Percentiles rank a stretch among this genome's conserved stretches.
Conservation (phyloP, 2,888 invertebrate species). For the Pheosia gnoma region DNA sequence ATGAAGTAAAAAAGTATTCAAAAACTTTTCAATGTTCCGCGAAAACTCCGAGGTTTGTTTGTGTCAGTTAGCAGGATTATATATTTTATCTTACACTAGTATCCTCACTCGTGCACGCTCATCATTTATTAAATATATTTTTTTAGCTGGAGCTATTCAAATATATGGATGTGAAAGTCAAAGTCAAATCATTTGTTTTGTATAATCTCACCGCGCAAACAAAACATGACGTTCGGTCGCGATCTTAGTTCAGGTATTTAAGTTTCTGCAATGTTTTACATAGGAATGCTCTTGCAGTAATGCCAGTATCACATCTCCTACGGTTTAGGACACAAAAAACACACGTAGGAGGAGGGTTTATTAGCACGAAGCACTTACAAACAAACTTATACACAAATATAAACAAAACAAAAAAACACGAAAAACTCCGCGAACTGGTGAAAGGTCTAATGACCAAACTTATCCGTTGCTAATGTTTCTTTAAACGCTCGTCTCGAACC, state of each 20-base stretch:
- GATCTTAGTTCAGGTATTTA: too few relatives aligned
- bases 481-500: slow-evolving; percentile 59
- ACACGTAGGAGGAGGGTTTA: too few relatives aligned
- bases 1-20: slow-evolving; percentile 60
- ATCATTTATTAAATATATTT: not conserved
- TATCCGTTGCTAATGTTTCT: slow-evolving; percentile 64
- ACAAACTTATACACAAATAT: not conserved
- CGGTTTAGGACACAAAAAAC: too few relatives aligned
- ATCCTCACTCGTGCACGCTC: slow-evolving; percentile 17
- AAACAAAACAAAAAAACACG: not conserved
- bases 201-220: too few relatives aligned
- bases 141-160: too few relatives aligned
- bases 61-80: slow-evolving; percentile 44
- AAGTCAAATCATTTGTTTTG: too few relatives aligned
- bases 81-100: slow-evolving; percentile 44
- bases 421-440: slow-evolving; percentile 28
- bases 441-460: slow-evolving; percentile 67
- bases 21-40: slow-evolving; percentile 60
- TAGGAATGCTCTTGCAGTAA: too few relatives aligned
- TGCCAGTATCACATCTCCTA: too few relatives aligned
- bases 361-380: not conserved
- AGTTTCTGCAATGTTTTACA: too few relatives aligned
- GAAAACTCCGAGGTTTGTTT: slow-evolving; percentile 50
- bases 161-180: too few relatives aligned
- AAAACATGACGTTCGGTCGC: too few relatives aligned